These are phyloP conservation scores for Galerucella nymphaeae DNA, from an alignment of 2,888 invertebrate species.

Conservation along the genomic window DNA sequence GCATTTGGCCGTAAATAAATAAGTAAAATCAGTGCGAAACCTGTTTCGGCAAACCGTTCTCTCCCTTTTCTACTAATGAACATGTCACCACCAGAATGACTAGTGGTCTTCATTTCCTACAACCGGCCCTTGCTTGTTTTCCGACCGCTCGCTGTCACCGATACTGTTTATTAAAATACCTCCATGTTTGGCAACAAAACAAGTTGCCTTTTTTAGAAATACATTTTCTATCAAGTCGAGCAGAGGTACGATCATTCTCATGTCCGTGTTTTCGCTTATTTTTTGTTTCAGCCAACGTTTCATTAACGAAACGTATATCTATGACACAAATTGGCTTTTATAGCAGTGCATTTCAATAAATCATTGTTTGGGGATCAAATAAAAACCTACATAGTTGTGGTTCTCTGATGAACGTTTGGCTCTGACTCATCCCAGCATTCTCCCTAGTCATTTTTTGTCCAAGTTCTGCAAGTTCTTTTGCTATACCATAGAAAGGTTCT, in stretches of 20 bases:
- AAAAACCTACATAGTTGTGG: too few relatives aligned
- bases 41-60: slow-evolving; percentile 38
- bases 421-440: too few relatives aligned
- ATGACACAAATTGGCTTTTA: background rate
- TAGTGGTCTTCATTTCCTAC: slow-evolving; percentile 58
- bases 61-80: slow-evolving; percentile 54
- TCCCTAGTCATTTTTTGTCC: too few relatives aligned
- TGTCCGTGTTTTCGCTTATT: background rate
- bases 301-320: background rate
- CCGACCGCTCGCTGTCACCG: slow-evolving; percentile 38
- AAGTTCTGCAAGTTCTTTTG: too few relatives aligned
- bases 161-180: slow-evolving; percentile 45
- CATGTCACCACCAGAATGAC: slow-evolving; percentile 58
- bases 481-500: too few relatives aligned
- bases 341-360: background rate
- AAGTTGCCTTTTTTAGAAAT: slow-evolving; percentile 13
- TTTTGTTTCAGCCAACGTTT: background rate
- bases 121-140: slow-evolving; percentile 39
- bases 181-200: slow-evolving; percentile 28
- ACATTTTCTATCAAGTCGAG: slow-evolving; percentile 24
- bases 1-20: slow-evolving; percentile 51
- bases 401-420: too few relatives aligned
- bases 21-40: slow-evolving; percentile 52
- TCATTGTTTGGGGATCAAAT: background rate
- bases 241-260: slow-evolving; percentile 2